Evolutionary conservation across 2,888 invertebrate genomes (phyloP).

Genomic region (Tenthredo mesomela): DNA sequence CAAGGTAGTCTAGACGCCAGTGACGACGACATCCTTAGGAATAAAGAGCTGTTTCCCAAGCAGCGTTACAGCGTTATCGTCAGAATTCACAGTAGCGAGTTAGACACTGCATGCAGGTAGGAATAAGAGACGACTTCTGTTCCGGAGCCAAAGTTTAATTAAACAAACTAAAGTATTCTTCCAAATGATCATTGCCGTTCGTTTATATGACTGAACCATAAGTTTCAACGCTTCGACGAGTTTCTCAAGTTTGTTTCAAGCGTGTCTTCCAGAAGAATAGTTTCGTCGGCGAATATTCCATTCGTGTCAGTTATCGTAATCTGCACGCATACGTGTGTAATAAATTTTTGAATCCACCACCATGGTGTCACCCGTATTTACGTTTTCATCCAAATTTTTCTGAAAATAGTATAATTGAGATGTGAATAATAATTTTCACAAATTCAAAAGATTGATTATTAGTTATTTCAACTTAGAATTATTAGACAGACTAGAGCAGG

Average conservation of each 20-base stretch:
- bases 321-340: neutral
- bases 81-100: neutral
- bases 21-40: constrained; percentile 18
- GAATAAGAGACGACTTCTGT: neutral
- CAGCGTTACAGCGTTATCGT: constrained; percentile 26
- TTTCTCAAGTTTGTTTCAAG: neutral
- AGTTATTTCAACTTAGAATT: neutral
- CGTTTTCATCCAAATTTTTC: neutral
- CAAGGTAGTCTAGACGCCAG: constrained; percentile 5
- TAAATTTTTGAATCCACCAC: neutral
- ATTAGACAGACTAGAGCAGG: neutral
- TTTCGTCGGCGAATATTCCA: neutral
- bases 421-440: neutral
- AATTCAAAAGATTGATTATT: neutral
- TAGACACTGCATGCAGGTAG: neutral
- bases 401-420: neutral
- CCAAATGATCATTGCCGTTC: neutral
- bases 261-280: neutral
- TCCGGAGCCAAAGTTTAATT: neutral
- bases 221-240: constrained; percentile 4
- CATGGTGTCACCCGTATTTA: neutral
- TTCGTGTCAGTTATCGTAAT: neutral
- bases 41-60: constrained; percentile 8
- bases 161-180: neutral
- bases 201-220: neutral